Evolutionary conservation across 2,113 vertebrate species (phyloP).

Genomic region (Serilophus lunatus): DNA sequence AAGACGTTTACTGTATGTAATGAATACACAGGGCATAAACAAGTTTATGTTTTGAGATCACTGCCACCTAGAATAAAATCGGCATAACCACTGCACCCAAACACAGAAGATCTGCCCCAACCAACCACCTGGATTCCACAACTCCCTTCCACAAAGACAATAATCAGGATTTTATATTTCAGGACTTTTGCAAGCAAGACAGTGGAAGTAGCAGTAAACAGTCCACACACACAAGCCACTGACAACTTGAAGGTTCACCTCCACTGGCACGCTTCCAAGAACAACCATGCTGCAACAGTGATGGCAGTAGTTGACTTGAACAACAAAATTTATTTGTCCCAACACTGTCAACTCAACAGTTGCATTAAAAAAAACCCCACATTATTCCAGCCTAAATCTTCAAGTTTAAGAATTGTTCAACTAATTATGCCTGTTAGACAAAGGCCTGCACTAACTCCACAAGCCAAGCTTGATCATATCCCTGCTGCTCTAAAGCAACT

Average conservation of each 20-base stretch:
- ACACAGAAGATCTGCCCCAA: neutral
- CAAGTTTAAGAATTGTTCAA: neutral
- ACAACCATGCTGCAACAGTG: fast-evolving
- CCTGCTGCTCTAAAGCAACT: neutral
- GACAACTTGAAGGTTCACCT: neutral
- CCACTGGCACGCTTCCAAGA: neutral
- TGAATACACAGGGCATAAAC: neutral
- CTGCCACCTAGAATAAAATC: neutral
- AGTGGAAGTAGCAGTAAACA: neutral
- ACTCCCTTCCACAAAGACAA: neutral
- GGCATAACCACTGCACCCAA: neutral
- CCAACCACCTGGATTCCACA: fast-evolving
- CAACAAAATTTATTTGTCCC: neutral
- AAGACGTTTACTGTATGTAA: neutral
- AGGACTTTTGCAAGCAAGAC: neutral
- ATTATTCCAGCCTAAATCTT: neutral
- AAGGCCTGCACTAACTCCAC: neutral
- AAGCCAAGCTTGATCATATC: neutral
- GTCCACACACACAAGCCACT: neutral
- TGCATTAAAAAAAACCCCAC: neutral
- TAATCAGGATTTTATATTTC: neutral
- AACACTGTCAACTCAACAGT: neutral
- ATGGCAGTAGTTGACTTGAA: neutral
- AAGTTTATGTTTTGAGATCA: neutral
- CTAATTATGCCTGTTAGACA: neutral